Evolutionary conservation across 1,140 invertebrate species (phyloP), one percentile per base, ranked within the genome.

Genomic region (Drosophila repleta): DNA sequence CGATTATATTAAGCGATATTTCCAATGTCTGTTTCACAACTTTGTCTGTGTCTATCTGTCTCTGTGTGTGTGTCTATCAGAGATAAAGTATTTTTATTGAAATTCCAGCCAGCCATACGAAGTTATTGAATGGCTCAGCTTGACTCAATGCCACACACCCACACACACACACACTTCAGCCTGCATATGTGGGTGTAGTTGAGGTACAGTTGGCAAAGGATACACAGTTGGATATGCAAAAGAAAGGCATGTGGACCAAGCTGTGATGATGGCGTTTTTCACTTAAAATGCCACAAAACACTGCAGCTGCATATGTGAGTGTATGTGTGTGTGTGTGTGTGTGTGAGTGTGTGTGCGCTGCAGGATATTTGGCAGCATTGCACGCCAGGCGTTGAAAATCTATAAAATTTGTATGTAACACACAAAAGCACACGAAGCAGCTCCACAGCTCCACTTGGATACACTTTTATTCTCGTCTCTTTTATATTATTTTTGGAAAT

Each of bases 341-440:
- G 5, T 8, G 13, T 24, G 18, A 24, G 21, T 43, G 11, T 41
- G 21, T 21, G 37, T 78, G 61, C 56, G 67, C 77, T 80, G 56
- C 62, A 80, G 78, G 78, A 80, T 80, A 80, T 82, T 82, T 82
- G 75, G 79, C 76, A 79, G 58, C 62, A 67, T 74, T 41, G 43
- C 41, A 58, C 49, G 64, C 60, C 57, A 82, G 66, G 79, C 79
- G 79, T 82, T 78, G 79, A 82, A 82, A 82, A 78, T 82, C 79
- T 69, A 82, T 82, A 82, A 82, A 82, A 82, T 77, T 82, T 82
- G 79, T 82, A 82, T 82, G 78, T 73, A 81, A 76, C 78, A 81
- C 76, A 80, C 73, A 81, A 67, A 76, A 55, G 68, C 57, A 53
- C 56, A 29, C 49, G 26, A 49, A 21, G n/a, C 53, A 62, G 11